These are phyloP conservation scores for Acanthosoma haemorrhoidale DNA, from an alignment of 2,888 invertebrate species.

Conservation along the genomic window DNA sequence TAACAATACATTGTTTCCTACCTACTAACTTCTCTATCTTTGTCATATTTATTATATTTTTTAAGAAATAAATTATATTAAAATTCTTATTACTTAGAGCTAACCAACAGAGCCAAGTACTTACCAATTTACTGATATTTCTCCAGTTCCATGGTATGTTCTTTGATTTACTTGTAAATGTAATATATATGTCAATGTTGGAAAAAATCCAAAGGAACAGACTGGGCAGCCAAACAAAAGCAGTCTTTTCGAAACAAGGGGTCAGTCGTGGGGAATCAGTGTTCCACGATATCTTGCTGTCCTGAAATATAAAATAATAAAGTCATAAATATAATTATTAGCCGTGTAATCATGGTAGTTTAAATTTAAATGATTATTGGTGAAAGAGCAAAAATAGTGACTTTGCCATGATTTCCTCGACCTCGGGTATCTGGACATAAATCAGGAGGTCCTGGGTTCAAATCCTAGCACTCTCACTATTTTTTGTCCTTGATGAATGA, in stretches of 20 bases:
- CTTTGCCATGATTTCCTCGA: background rate
- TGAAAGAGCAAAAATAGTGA: background rate
- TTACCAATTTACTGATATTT: conserved; percentile 63
- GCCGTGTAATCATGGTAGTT: background rate
- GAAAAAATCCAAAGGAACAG: conserved; percentile 73
- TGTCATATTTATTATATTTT: no score
- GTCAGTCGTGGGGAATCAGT: conserved; percentile 80
- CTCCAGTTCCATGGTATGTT: conserved; percentile 68
- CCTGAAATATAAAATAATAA: conserved; percentile 56
- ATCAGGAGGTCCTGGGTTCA: no score
- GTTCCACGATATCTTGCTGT: conserved; percentile 69
- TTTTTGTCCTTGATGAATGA: no score
- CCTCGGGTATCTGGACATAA: no score
- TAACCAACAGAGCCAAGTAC: no score
- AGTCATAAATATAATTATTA: background rate
- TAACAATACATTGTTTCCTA: no score
- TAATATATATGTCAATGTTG: conserved; percentile 68
- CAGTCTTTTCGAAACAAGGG: conserved; percentile 86
- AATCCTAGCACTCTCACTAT: no score
- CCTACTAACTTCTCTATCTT: no score
- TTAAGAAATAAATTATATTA: no score
- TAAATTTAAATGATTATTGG: background rate
- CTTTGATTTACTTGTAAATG: conserved; percentile 66
- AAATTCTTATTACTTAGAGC: no score
- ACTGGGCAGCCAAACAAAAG: conserved; percentile 84